These are phyloP conservation scores for Drosophila sproati DNA, from an alignment of 1,140 invertebrate genomes.

Conservation along the genomic window DNA sequence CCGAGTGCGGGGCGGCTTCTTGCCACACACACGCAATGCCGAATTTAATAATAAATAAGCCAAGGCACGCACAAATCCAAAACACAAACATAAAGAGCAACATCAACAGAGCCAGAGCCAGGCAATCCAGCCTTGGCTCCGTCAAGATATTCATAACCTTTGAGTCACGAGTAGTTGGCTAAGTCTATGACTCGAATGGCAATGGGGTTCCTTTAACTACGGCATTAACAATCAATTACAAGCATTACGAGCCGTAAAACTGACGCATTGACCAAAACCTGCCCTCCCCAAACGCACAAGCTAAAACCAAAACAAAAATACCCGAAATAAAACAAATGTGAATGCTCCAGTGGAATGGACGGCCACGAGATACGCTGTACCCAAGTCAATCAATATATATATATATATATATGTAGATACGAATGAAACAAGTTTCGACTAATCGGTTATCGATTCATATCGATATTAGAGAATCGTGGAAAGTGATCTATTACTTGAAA, in stretches of 20 bases:
- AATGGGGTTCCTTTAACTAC: slow-evolving; percentile 50
- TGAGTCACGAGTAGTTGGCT: slow-evolving; percentile 4
- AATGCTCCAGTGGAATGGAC: background rate
- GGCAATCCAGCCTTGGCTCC: background rate
- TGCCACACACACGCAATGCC: slow-evolving; percentile 45
- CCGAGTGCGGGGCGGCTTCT: background rate
- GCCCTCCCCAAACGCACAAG: background rate
- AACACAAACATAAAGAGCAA: slow-evolving; percentile 4
- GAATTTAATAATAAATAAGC: slow-evolving; percentile 70
- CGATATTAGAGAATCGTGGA: no score
- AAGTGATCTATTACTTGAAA: no score
- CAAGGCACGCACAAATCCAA: slow-evolving; percentile 47
- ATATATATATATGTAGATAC: no score
- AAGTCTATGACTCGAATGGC: background rate
- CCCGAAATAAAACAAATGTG: background rate
- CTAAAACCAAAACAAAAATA: slow-evolving; percentile 9
- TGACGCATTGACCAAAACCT: slow-evolving; percentile 69
- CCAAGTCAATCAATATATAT: no score
- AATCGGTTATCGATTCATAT: no score
- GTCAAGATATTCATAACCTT: slow-evolving; percentile 20
- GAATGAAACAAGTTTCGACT: no score
- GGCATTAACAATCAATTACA: slow-evolving; percentile 76
- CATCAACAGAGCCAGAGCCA: background rate
- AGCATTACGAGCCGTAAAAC: slow-evolving; percentile 74
- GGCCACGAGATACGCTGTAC: no score